Evolutionary conservation across 2,888 invertebrate species (phyloP).

Genomic region (Pachliopta kotzebuea): DNA sequence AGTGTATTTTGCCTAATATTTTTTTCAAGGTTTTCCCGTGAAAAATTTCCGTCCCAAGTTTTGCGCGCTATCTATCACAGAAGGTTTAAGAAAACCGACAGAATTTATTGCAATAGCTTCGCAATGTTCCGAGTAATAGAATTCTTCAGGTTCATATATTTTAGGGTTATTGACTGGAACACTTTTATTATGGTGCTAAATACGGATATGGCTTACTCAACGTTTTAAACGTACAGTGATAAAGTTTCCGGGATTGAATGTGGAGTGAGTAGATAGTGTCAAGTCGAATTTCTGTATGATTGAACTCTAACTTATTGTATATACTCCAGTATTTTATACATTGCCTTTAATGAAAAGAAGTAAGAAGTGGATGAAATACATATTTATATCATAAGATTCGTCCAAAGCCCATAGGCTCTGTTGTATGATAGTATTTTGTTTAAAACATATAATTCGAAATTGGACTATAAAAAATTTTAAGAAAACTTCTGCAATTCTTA

Average conservation of each 20-base stretch:
- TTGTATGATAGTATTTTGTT: neutral
- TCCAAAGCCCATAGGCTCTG: too few species aligned
- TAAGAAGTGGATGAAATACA: too few species aligned
- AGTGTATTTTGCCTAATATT: neutral
- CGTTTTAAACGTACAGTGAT: conserved; percentile 17
- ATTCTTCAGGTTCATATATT: conserved; percentile 29
- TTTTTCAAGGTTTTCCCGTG: neutral
- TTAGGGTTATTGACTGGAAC: conserved; percentile 27
- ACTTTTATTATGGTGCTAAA: conserved; percentile 29
- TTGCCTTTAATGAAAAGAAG: too few species aligned
- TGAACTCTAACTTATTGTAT: neutral
- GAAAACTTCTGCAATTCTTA: too few species aligned
- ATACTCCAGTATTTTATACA: too few species aligned
- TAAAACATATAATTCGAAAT: neutral
- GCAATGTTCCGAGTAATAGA: conserved; percentile 29
- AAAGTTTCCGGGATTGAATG: conserved; percentile 15
- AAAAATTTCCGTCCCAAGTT: conserved; percentile 3
- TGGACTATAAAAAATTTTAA: neutral
- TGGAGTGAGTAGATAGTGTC: neutral
- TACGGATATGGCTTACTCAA: conserved; percentile 18
- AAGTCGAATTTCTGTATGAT: neutral
- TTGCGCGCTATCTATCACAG: conserved; percentile 17
- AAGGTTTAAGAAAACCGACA: conserved; percentile 22
- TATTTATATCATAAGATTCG: too few species aligned
- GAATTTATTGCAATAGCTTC: conserved; percentile 26